Evolutionary conservation across 2,113 vertebrate species (phyloP).

Genomic region (Euleptes europaea): DNA sequence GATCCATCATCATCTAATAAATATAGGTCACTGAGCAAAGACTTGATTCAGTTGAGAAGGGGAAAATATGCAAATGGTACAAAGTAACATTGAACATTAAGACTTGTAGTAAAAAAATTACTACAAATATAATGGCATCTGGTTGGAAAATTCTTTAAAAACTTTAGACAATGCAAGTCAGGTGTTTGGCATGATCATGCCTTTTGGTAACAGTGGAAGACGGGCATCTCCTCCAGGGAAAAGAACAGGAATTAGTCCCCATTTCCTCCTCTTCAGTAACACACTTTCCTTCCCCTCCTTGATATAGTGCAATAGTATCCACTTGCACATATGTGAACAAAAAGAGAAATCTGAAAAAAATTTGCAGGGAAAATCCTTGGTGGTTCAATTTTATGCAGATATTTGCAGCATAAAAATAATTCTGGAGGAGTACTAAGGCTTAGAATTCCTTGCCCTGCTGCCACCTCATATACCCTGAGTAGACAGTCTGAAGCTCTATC

Average conservation of each 20-base stretch:
- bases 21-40: background rate
- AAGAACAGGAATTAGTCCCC: conserved; percentile 35
- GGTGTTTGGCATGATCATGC: conserved; percentile 38
- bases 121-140: conserved; percentile 16
- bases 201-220: background rate
- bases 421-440: conserved; percentile 45
- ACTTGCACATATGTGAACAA: background rate
- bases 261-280: background rate
- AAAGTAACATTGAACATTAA: conserved; percentile 29
- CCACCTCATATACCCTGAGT: conserved; percentile 23
- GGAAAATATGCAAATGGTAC: background rate
- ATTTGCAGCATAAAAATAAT: background rate
- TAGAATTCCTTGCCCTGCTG: conserved; percentile 26
- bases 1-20: background rate
- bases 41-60: conserved; percentile 1
- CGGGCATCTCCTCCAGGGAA: conserved; percentile 32
- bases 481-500: conserved; percentile 37
- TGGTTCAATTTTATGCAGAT: conserved; percentile 36
- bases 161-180: conserved; percentile 58
- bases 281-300: background rate
- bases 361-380: conserved; percentile 24
- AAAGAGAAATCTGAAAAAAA: background rate
- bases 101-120: conserved; percentile 14
- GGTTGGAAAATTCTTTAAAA: conserved; percentile 48
- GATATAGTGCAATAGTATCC: background rate